These are phyloP conservation scores for Drosophila bipectinata DNA, from an alignment of 1,140 invertebrate genomes.

Conservation along the genomic window DNA sequence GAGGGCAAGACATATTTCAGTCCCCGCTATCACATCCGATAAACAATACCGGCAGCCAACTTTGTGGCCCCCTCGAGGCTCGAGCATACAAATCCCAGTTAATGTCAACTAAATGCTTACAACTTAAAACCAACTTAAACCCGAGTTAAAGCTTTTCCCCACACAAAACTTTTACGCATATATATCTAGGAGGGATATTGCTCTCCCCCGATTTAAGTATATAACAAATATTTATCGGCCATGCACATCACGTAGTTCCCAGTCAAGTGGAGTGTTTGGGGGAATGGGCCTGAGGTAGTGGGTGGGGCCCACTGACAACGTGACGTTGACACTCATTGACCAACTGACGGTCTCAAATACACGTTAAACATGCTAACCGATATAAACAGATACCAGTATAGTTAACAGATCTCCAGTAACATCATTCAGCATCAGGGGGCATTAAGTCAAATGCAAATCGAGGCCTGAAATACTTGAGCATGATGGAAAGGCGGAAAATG, in stretches of 20 bases:
- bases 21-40: slow-evolving; percentile 27
- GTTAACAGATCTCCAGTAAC: slow-evolving; percentile 31
- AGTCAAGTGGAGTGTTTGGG: slow-evolving; percentile 13
- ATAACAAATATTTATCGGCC: slow-evolving; percentile 72
- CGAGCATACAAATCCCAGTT: slow-evolving; percentile 64
- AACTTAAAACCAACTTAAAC: slow-evolving; percentile 79
- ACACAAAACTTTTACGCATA: slow-evolving; percentile 41
- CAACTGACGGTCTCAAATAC: slow-evolving; percentile 63
- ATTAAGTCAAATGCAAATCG: slow-evolving; percentile 72
- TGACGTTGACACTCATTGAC: slow-evolving; percentile 74
- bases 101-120: slow-evolving; percentile 78
- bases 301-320: slow-evolving; percentile 40
- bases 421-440: slow-evolving; percentile 64
- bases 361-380: slow-evolving; percentile 61
- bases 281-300: slow-evolving; percentile 5
- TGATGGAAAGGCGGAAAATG: not conserved
- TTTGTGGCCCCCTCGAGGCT: slow-evolving; percentile 11
- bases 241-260: slow-evolving; percentile 61
- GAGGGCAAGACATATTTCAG: slow-evolving; percentile 23
- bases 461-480: slow-evolving; percentile 30
- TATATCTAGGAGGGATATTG: slow-evolving; percentile 15
- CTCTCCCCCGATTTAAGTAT: slow-evolving; percentile 46
- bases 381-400: slow-evolving; percentile 12
- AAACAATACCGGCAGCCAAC: slow-evolving; percentile 34
- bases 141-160: slow-evolving; percentile 57